These are phyloP conservation scores for Trilocha varians DNA, from an alignment of 2,888 invertebrate species.

Conservation along the genomic window DNA sequence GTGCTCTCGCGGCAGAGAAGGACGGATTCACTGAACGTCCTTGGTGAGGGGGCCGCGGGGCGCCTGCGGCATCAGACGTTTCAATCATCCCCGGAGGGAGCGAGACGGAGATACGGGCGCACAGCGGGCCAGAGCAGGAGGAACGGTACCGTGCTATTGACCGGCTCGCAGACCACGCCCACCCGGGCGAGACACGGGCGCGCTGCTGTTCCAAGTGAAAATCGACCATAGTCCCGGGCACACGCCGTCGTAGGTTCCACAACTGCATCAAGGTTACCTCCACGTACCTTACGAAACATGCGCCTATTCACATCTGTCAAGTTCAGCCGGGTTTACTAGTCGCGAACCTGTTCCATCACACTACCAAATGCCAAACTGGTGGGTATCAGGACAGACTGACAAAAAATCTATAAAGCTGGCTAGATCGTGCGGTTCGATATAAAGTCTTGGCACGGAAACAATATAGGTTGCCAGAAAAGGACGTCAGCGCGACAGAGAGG, in stretches of 20 bases:
- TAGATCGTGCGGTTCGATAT: constrained; percentile 52
- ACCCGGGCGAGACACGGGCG: constrained; percentile 68
- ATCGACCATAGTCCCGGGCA: constrained; percentile 71
- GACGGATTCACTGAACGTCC: constrained; percentile 74
- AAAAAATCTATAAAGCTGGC: constrained; percentile 45
- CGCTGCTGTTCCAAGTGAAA: constrained; percentile 69
- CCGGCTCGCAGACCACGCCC: constrained; percentile 70
- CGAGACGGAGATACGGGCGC: constrained; percentile 33
- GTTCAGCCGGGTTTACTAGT: background rate
- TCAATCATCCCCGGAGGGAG: constrained; percentile 69
- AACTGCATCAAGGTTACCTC: constrained; percentile 4
- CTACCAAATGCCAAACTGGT: constrained; percentile 4
- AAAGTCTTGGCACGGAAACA: constrained; percentile 56
- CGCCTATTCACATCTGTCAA: constrained; percentile 1
- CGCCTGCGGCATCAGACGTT: constrained; percentile 74
- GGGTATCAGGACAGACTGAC: background rate
- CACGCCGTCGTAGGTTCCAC: constrained; percentile 37
- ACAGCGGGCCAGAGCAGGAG: constrained; percentile 41
- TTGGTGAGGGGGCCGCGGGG: constrained; percentile 69
- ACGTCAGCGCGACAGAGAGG: constrained; percentile 46
- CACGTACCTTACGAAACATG: constrained; percentile 6
- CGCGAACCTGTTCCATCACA: constrained; percentile 3
- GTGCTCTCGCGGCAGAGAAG: constrained; percentile 72
- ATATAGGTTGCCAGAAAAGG: constrained; percentile 60
- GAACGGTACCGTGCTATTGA: constrained; percentile 65